phyloP scores from a whole-genome alignment of 1,140 invertebrate genomes.

The Rhyacophila brunnea region DNA sequence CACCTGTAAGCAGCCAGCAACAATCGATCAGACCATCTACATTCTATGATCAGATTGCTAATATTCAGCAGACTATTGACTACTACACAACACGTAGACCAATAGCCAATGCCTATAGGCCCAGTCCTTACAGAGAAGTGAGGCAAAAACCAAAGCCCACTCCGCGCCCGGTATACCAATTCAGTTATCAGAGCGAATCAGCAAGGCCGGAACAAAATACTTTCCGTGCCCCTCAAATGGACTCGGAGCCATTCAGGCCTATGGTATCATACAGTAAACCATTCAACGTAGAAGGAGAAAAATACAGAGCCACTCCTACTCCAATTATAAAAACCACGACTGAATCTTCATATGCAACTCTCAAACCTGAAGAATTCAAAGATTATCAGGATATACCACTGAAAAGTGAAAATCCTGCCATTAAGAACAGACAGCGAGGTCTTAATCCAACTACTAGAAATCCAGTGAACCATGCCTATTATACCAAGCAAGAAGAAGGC shows the following conservation, averaged over 20 bases:
- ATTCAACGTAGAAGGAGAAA: slow-evolving; percentile 55
- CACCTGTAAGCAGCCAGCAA: slow-evolving; percentile 38
- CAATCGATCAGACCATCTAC: slow-evolving; percentile 40
- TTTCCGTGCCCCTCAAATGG: slow-evolving; percentile 54
- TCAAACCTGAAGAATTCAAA: slow-evolving; percentile 41
- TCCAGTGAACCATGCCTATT: slow-evolving; percentile 64
- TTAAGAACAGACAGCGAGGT: slow-evolving; percentile 31
- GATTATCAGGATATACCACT: slow-evolving; percentile 44
- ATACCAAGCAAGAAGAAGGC: slow-evolving; percentile 69
- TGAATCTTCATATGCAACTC: slow-evolving; percentile 46
- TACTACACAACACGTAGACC: slow-evolving; percentile 53
- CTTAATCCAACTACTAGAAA: slow-evolving; percentile 56
- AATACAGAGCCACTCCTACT: slow-evolving; percentile 38
- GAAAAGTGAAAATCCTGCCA: slow-evolving; percentile 30
- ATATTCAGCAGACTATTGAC: slow-evolving; percentile 55
- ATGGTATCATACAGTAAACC: slow-evolving; percentile 64
- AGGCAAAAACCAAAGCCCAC: slow-evolving; percentile 48
- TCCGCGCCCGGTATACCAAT: slow-evolving; percentile 49
- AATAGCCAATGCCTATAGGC: slow-evolving; percentile 42
- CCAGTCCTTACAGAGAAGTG: slow-evolving; percentile 48
- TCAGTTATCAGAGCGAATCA: slow-evolving; percentile 45
- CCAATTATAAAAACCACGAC: slow-evolving; percentile 44
- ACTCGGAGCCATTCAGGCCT: slow-evolving; percentile 60
- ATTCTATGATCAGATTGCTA: slow-evolving; percentile 56
- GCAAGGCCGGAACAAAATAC: slow-evolving; percentile 45